Conservation (phyloP, 2,797 vertebrate genomes). For the Premnoplex brunnescens region DNA sequence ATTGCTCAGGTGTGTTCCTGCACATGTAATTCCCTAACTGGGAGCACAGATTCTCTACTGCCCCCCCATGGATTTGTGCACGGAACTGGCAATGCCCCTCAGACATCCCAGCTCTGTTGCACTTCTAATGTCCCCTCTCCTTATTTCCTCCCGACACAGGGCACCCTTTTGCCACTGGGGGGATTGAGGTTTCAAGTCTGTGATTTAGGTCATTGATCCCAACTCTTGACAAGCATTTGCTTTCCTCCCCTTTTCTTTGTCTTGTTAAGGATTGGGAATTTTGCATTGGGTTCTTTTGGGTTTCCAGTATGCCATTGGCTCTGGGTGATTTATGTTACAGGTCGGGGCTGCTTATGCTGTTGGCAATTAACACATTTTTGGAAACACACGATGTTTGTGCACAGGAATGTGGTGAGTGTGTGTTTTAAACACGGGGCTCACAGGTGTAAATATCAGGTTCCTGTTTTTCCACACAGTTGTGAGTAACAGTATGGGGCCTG, state of each 20-base stretch:
- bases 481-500: not conserved
- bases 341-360: not conserved
- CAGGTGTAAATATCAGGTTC: conserved; percentile 22
- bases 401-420: not conserved
- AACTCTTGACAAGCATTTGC: not conserved
- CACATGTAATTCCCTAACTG: not conserved
- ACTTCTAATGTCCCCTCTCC: not conserved
- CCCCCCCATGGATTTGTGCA: not conserved
- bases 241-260: not conserved
- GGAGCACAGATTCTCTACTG: not conserved
- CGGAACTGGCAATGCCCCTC: not conserved
- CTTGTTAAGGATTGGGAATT: not conserved
- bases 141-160: not conserved
- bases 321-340: not conserved
- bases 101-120: not conserved
- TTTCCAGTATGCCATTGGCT: not conserved
- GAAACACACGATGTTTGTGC: accelerated
- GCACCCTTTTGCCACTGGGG: not conserved
- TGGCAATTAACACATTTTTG: not conserved
- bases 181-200: not conserved
- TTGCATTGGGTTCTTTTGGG: not conserved
- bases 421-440: not conserved
- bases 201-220: not conserved
- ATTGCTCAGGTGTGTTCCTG: not conserved
- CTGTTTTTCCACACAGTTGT: not conserved